Conservation (phyloP, 2,113 vertebrate genomes). For the Struthidea cinerea region DNA sequence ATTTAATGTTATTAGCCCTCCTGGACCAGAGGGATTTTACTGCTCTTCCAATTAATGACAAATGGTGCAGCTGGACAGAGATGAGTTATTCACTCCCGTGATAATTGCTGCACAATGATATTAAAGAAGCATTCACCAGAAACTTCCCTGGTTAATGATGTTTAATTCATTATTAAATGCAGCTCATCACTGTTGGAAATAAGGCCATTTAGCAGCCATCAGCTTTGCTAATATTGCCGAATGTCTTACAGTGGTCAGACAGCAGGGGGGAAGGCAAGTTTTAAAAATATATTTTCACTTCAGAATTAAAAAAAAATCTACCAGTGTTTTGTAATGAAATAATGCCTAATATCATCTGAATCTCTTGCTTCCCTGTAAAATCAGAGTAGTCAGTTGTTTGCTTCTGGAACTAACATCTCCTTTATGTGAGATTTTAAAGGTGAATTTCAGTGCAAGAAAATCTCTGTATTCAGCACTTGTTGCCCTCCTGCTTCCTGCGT, state of each 20-base stretch:
- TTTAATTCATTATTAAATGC: constrained; percentile 65
- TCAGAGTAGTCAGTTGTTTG: neutral
- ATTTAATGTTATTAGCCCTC: neutral
- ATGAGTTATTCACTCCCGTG: constrained; percentile 1
- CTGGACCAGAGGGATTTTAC: neutral
- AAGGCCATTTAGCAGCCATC: constrained; percentile 54
- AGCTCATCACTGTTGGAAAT: constrained; percentile 52
- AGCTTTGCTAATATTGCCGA: neutral
- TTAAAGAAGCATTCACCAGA: constrained; percentile 52
- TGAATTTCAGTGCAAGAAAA: neutral
- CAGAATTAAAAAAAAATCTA: neutral
- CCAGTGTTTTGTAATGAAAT: neutral
- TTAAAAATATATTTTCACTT: neutral
- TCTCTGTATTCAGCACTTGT: neutral
- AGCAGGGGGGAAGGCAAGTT: neutral
- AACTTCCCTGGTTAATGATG: constrained; percentile 32
- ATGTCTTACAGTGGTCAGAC: neutral
- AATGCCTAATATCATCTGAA: neutral
- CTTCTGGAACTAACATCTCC: neutral
- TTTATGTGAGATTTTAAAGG: neutral
- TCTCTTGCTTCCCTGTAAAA: neutral
- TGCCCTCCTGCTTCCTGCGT: neutral
- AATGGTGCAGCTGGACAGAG: constrained; percentile 32
- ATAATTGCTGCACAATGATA: constrained; percentile 46
- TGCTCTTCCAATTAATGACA: constrained; percentile 8